A percentile compares a stretch with the other conserved stretches of the same genome.
Evolutionary conservation across 2,888 invertebrate genomes (phyloP).

Genomic region (Formica aserva): DNA sequence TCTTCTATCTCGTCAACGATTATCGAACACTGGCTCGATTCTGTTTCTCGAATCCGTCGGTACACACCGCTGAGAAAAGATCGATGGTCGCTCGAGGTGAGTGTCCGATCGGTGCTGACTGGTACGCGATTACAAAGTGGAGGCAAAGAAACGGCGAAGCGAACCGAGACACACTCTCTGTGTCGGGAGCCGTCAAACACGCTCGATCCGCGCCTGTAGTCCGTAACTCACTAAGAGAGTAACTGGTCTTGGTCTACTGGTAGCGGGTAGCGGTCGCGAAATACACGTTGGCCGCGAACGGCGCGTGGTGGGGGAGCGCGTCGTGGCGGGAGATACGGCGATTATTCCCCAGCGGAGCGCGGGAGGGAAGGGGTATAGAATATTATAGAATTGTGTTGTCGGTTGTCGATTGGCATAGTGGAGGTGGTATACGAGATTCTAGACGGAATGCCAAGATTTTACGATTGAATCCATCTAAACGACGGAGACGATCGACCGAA

Average conservation of each 20-base stretch:
- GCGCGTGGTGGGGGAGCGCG: slow-evolving; percentile 67
- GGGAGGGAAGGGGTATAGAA: slow-evolving; percentile 54
- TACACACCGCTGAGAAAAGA: not conserved
- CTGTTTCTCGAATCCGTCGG: not conserved
- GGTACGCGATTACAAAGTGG: not conserved
- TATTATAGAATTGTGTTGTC: slow-evolving; percentile 17
- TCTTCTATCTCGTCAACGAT: slow-evolving; percentile 9
- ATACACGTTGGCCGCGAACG: slow-evolving; percentile 75
- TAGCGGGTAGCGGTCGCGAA: slow-evolving; percentile 78
- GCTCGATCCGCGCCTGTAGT: slow-evolving; percentile 77
- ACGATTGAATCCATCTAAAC: slow-evolving; percentile 69
- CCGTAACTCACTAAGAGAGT: slow-evolving; percentile 81
- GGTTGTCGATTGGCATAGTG: slow-evolving; percentile 52
- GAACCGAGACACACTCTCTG: not conserved
- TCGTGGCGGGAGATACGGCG: slow-evolving; percentile 57
- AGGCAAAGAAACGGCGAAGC: slow-evolving; percentile 20
- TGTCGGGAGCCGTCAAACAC: slow-evolving; percentile 45
- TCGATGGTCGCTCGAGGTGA: not conserved
- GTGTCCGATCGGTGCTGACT: not conserved
- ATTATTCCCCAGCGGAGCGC: slow-evolving; percentile 33
- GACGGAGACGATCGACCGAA: slow-evolving; percentile 46
- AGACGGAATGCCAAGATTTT: slow-evolving; percentile 67
- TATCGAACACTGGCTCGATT: slow-evolving; percentile 4
- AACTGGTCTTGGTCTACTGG: slow-evolving; percentile 59
- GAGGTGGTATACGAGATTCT: slow-evolving; percentile 59